Evolutionary conservation across 2,797 vertebrate genomes (phyloP).

Genomic region (Hippocampus kuda): DNA sequence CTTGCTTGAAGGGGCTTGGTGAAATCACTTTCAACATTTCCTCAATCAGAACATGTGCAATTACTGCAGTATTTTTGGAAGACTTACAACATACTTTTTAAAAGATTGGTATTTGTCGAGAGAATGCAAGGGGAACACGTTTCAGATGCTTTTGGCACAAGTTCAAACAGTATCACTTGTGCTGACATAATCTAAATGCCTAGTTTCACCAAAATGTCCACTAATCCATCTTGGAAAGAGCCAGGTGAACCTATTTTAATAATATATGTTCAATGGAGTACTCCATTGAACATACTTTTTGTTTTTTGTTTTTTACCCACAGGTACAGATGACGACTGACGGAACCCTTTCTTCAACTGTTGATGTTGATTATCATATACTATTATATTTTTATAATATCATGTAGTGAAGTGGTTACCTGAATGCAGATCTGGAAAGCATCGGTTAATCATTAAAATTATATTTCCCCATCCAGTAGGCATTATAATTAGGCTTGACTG

Average conservation of each 20-base stretch:
- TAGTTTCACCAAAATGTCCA: not conserved
- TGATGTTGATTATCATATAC: no score
- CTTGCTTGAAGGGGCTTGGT: slow-evolving; percentile 47
- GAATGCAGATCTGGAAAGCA: no score
- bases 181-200: not conserved
- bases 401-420: no score
- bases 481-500: no score
- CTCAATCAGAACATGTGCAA: slow-evolving; percentile 24
- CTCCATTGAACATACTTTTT: no score
- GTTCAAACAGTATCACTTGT: not conserved
- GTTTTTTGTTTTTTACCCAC: no score
- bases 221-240: not conserved
- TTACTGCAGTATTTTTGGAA: slow-evolving; percentile 14
- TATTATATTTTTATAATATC: no score
- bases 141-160: not conserved
- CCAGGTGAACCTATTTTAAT: not conserved
- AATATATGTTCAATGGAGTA: no score
- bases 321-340: no score
- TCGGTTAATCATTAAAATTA: no score
- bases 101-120: not conserved
- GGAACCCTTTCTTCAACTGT: no score
- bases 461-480: no score
- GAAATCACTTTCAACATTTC: slow-evolving; percentile 50
- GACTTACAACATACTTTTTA: not conserved
- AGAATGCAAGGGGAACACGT: not conserved